A percentile compares a stretch with the other conserved stretches of the same genome.
These are phyloP conservation scores for Aspiorhynchus laticeps DNA, from an alignment of 2,113 vertebrate genomes.

Conservation along the genomic window DNA sequence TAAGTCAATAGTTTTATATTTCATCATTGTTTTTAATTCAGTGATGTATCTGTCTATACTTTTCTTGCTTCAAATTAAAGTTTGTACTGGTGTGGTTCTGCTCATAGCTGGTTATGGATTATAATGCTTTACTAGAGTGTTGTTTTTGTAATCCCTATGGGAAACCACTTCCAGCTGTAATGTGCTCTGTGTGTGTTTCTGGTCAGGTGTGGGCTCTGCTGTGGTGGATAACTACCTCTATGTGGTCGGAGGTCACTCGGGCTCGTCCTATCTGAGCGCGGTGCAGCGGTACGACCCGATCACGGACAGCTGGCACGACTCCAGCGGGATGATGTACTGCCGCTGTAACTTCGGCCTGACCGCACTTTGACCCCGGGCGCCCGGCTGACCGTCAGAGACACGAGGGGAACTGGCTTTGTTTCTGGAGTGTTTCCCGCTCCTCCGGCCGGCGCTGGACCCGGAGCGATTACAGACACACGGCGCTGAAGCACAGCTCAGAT, in stretches of 20 bases:
- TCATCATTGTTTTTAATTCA: too few relatives aligned
- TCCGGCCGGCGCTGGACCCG: background rate
- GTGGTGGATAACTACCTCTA: slow-evolving; percentile 96
- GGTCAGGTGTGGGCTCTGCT: slow-evolving; percentile 90
- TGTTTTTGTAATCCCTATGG: too few relatives aligned
- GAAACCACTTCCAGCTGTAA: too few relatives aligned
- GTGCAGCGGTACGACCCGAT: slow-evolving; percentile 96
- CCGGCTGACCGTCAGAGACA: slow-evolving; percentile 57
- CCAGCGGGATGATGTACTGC: slow-evolving; percentile 93
- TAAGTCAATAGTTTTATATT: too few relatives aligned
- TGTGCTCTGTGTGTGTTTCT: background rate
- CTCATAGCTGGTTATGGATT: too few relatives aligned
- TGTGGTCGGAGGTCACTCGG: slow-evolving; percentile 96
- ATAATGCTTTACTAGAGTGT: too few relatives aligned
- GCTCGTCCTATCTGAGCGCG: slow-evolving; percentile 95
- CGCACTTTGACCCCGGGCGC: slow-evolving; percentile 86
- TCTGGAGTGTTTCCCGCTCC: slow-evolving; percentile 56
- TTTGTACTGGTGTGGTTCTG: too few relatives aligned
- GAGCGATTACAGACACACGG: slow-evolving; percentile 39
- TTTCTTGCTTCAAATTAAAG: too few relatives aligned
- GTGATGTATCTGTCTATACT: too few relatives aligned
- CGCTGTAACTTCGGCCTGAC: slow-evolving; percentile 98
- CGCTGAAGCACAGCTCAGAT: slow-evolving; percentile 17
- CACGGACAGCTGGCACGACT: slow-evolving; percentile 94
- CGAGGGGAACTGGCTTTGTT: slow-evolving; percentile 52